Base-by-base conservation (phyloP, 1,140 invertebrate species). In the Drosophila fuyamai region DNA sequence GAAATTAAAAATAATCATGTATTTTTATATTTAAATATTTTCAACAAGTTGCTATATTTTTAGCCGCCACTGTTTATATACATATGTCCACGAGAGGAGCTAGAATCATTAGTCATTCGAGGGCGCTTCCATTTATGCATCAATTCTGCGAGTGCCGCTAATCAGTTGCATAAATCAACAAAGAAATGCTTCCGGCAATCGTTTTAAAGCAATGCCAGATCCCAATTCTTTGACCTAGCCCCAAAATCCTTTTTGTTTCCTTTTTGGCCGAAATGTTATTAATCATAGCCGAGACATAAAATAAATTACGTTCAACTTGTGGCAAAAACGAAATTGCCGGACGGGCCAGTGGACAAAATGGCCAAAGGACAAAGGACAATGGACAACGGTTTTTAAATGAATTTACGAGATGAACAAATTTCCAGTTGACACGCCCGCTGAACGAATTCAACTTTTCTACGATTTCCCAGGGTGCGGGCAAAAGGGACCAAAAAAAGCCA, bases 381-480 rank as follows among this genome's bases (percentile, higher is more conserved):
- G 58, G 61, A 57, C 73, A 72, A 66, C 75, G 77, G 36, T 41
- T 68, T 88, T 78, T 63, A 89, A 89, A 89, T 89, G 84, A 89
- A 89, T 89, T 89, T 89, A 89, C 81, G 84, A 89, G 84, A 81
- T 79, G 82, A 89, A 88, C 73, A 76, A 89, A 82, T 89, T 89
- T 88, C 78, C 68, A 84, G 68, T 83, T 84, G 81, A 80, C 81
- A 84, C 77, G 81, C 81, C 81, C 77, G 54, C 62, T 65, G 50
- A 78, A 77, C 61, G 70, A 82, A 79, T 84, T 84, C 81, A 78
- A 84, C 67, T 81, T 76, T 68, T 65, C 72, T 66, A 65, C 72
- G 41, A 75, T 73, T 62, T 51, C 41, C 41, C 57, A 63, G 57
- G 54, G 35, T 62, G 50, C 55, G 57, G 47, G 27, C 59, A 66